A percentile compares a stretch with the other conserved stretches of the same genome.
phyloP scores from a whole-genome alignment of 2,797 vertebrate genomes.

The Anguilla megastoma region DNA sequence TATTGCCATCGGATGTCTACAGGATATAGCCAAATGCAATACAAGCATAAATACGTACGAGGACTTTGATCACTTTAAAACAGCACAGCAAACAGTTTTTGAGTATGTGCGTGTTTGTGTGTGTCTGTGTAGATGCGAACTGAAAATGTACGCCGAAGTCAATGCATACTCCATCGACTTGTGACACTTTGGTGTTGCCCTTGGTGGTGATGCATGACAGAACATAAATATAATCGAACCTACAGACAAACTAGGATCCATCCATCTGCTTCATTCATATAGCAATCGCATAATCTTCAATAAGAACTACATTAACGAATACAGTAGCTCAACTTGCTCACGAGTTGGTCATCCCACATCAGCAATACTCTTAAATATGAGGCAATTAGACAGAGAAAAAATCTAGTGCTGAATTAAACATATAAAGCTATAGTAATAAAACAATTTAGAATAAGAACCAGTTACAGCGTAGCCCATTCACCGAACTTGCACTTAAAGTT shows the following conservation, averaged over 20 bases:
- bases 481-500: neutral
- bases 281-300: neutral
- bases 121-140: neutral
- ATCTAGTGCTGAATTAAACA: neutral
- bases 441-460: neutral
- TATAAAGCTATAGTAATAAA: neutral
- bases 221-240: neutral
- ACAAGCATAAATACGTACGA: conserved; percentile 19
- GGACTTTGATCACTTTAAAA: conserved; percentile 41
- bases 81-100: neutral
- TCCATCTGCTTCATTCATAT: neutral
- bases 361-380: neutral
- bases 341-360: neutral
- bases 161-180: neutral
- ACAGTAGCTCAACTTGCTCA: neutral
- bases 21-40: neutral
- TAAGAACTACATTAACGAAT: neutral
- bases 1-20: conserved; percentile 3
- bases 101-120: neutral
- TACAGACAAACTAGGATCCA: neutral
- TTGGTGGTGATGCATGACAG: neutral
- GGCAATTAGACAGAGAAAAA: neutral
- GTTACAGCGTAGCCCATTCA: neutral
- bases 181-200: neutral
- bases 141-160: neutral